phyloP scores from a whole-genome alignment of 2,113 vertebrate species.

The Mobula hypostoma region DNA sequence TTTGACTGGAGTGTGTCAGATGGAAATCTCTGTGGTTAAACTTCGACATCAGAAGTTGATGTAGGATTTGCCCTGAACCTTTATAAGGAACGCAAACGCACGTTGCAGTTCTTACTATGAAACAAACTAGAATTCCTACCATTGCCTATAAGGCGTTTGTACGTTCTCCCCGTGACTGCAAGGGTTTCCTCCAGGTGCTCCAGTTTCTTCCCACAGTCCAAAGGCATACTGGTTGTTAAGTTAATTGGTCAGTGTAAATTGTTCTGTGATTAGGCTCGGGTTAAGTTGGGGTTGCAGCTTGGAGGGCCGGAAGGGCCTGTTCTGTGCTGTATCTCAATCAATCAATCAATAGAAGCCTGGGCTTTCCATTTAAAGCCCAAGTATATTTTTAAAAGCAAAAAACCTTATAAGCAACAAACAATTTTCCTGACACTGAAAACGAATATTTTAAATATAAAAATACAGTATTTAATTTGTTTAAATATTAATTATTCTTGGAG shows the following conservation, averaged over 20 bases:
- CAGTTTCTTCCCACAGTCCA: too few species aligned
- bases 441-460: not conserved
- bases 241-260: too few species aligned
- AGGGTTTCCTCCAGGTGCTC: too few species aligned
- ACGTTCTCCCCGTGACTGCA: too few species aligned
- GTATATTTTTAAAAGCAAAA: not conserved
- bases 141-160: too few species aligned
- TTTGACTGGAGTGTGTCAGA: not conserved
- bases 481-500: not conserved
- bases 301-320: too few species aligned
- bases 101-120: not conserved
- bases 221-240: too few species aligned
- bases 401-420: not conserved
- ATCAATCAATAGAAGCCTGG: not conserved
- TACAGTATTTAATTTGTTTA: not conserved
- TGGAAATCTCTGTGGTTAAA: not conserved
- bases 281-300: too few species aligned
- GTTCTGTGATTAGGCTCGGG: too few species aligned
- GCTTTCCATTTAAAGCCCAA: not conserved
- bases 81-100: not conserved
- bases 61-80: not conserved
- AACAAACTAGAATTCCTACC: not conserved
- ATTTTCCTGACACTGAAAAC: not conserved
- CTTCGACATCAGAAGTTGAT: not conserved
- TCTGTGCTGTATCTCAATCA: too few species aligned